Conservation (phyloP, 1,140 invertebrate genomes). For the Bombus sylvicola region DNA sequence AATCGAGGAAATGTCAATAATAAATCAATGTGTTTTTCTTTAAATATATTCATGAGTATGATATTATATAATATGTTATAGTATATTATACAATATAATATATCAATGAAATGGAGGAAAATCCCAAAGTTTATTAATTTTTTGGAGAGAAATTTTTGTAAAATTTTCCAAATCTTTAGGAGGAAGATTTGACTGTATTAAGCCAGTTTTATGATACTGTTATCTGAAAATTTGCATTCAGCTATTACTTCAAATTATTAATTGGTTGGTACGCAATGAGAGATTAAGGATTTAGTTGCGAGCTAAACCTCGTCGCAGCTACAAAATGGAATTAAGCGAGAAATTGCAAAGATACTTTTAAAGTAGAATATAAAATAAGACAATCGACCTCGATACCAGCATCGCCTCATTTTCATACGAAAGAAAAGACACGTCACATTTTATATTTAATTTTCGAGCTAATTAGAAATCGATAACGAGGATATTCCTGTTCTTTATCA, state of each 20-base stretch:
- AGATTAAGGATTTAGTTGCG: not conserved
- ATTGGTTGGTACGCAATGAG: not conserved
- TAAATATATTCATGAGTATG: too few species aligned
- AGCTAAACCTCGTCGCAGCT: not conserved
- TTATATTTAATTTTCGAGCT: not conserved
- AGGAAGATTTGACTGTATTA: not conserved
- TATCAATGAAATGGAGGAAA: too few species aligned
- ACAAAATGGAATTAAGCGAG: not conserved
- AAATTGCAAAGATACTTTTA: not conserved
- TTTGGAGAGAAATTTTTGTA: not conserved
- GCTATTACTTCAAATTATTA: too few species aligned
- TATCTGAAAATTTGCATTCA: not conserved
- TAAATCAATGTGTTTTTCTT: too few species aligned
- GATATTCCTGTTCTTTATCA: not conserved
- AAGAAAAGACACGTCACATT: not conserved
- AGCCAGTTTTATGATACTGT: not conserved
- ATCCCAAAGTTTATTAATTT: not conserved
- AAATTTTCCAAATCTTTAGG: not conserved
- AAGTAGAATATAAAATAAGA: not conserved
- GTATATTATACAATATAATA: too few species aligned
- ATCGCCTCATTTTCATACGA: too few species aligned
- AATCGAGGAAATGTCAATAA: too few species aligned
- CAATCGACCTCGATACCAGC: not conserved
- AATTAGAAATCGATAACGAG: not conserved
- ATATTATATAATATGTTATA: too few species aligned